Percentiles rank a stretch among this genome's conserved stretches.
These are phyloP conservation scores for Alaudala cheleensis DNA, from an alignment of 2,113 vertebrate species.

Conservation along the genomic window DNA sequence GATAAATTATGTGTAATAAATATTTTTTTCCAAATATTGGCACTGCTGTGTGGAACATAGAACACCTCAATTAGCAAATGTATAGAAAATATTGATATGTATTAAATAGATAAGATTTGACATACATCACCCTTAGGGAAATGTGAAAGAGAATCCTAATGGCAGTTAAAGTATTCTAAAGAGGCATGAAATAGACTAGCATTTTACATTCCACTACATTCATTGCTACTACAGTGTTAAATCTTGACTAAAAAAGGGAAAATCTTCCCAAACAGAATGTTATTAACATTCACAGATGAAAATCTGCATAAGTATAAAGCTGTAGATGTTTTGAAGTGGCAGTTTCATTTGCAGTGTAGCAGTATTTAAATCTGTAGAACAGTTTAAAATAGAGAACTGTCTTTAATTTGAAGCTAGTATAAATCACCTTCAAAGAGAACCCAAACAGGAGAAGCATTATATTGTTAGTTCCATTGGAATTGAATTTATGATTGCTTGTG, in stretches of 20 bases:
- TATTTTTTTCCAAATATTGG: background rate
- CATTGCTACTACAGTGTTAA: background rate
- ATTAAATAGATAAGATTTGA: background rate
- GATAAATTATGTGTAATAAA: background rate
- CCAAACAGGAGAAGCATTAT: background rate
- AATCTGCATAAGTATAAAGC: background rate
- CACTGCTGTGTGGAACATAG: background rate
- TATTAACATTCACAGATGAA: background rate
- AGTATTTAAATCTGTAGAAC: background rate
- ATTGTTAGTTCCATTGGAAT: background rate
- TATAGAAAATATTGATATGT: background rate
- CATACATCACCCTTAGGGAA: background rate
- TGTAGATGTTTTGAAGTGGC: background rate
- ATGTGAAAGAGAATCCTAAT: background rate
- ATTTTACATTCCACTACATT: background rate
- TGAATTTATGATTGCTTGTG: background rate
- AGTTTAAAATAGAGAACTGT: background rate
- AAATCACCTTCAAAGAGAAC: background rate
- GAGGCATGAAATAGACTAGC: background rate
- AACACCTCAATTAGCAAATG: background rate
- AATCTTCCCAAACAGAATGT: background rate
- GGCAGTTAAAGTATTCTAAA: background rate
- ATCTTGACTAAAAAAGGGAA: background rate
- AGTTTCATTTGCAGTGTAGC: background rate
- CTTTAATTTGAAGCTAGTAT: background rate